A percentile compares a stretch with the other conserved stretches of the same genome.
These are phyloP conservation scores for Synergus itoensis DNA, from an alignment of 2,888 invertebrate genomes.

Conservation along the genomic window DNA sequence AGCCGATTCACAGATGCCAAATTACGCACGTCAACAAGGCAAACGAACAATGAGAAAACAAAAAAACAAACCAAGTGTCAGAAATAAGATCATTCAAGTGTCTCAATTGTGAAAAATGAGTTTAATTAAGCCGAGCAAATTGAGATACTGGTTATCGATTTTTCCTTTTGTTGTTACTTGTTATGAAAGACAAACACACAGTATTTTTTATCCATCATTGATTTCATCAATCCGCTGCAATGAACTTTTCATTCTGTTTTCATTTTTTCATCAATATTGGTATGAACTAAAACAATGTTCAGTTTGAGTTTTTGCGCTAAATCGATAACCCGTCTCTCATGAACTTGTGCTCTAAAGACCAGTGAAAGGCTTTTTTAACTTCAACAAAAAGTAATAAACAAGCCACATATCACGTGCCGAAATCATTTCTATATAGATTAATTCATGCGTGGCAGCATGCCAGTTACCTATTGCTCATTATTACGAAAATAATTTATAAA, in stretches of 20 bases:
- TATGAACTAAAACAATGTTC: too few species aligned
- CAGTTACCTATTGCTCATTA: constrained; percentile 11
- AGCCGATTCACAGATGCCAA: constrained; percentile 69
- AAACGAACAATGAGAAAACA: constrained; percentile 68
- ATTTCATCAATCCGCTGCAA: too few species aligned
- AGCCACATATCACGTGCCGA: constrained; percentile 13
- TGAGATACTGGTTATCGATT: constrained; percentile 27
- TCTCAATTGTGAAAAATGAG: not conserved
- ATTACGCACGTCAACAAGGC: constrained; percentile 74
- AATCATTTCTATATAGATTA: constrained; percentile 2
- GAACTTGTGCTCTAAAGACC: not conserved
- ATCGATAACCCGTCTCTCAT: not conserved
- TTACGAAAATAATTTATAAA: constrained; percentile 25
- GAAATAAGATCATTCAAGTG: not conserved
- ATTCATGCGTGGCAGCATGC: constrained; percentile 16
- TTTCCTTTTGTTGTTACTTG: not conserved
- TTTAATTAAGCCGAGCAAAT: constrained; percentile 51
- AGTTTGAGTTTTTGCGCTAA: too few species aligned
- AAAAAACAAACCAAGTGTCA: constrained; percentile 54
- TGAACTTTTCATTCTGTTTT: too few species aligned
- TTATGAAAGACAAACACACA: not conserved
- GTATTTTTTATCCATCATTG: not conserved
- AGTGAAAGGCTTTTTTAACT: not conserved
- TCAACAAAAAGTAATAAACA: not conserved
- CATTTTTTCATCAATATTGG: too few species aligned